These are phyloP conservation scores for Jacana jacana DNA, from an alignment of 2,113 vertebrate genomes.

Conservation along the genomic window DNA sequence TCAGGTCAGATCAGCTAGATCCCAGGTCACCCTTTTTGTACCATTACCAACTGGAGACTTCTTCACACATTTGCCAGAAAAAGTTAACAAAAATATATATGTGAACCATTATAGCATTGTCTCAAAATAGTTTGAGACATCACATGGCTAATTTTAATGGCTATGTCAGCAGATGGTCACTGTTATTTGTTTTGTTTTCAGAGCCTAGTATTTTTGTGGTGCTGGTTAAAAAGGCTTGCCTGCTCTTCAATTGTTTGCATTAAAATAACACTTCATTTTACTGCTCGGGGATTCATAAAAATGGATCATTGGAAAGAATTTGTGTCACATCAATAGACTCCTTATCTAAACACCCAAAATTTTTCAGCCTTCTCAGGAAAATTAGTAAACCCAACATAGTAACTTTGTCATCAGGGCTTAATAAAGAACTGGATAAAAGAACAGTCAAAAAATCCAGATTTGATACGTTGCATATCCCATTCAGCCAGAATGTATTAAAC, in stretches of 20 bases:
- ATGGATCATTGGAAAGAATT: not conserved
- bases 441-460: not conserved
- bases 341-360: not conserved
- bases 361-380: not conserved
- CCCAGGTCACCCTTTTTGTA: not conserved
- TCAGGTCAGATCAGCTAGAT: not conserved
- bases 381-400: not conserved
- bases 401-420: not conserved
- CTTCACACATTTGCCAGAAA: not conserved
- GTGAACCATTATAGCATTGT: not conserved
- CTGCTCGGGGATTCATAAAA: not conserved
- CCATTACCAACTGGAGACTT: not conserved
- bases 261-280: not conserved
- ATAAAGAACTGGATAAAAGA: not conserved
- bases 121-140: not conserved
- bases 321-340: not conserved
- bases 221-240: not conserved
- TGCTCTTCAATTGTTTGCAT: not conserved
- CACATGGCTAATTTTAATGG: not conserved
- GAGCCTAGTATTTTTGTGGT: not conserved
- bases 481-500: not conserved
- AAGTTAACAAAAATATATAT: not conserved
- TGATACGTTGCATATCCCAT: not conserved
- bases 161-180: not conserved
- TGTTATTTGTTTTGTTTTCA: not conserved